Conservation (phyloP, 2,888 invertebrate genomes). For the Rhodophaea formosa region DNA sequence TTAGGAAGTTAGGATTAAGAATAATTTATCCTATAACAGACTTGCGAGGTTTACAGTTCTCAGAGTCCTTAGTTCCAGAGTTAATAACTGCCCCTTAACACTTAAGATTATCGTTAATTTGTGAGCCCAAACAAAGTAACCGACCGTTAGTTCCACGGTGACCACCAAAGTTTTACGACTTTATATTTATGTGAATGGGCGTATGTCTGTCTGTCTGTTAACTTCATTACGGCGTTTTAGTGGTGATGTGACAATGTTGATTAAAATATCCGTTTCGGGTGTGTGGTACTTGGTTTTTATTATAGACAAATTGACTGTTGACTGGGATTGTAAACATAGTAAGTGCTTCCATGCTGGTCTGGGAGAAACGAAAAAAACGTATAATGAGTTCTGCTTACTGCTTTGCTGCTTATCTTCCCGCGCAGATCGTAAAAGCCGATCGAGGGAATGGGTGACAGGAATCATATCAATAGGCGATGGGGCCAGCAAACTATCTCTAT, state of each 20-base stretch:
- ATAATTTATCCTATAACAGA: no score
- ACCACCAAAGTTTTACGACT: conserved; percentile 15
- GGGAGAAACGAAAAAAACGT: no score
- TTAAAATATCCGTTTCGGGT: neutral
- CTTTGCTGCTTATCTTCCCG: no score
- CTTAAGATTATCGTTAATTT: conserved; percentile 4
- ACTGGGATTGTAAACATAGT: neutral
- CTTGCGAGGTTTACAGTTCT: no score
- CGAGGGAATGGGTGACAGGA: no score
- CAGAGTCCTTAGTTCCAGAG: no score
- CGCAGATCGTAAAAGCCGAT: no score
- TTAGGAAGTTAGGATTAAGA: no score
- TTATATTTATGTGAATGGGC: conserved; percentile 17
- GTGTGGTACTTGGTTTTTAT: neutral
- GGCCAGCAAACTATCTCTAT: no score
- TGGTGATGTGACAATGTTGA: conserved; percentile 10
- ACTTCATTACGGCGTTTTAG: conserved; percentile 10
- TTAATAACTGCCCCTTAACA: neutral
- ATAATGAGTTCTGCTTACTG: no score
- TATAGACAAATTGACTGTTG: neutral
- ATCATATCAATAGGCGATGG: no score
- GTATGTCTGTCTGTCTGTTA: conserved; percentile 6
- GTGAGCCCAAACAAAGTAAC: conserved; percentile 5
- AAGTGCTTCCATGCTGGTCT: no score
- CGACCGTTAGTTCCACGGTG: conserved; percentile 16